Evolutionary conservation across 2,113 vertebrate genomes (phyloP).

Genomic region (Rana temporaria): DNA sequence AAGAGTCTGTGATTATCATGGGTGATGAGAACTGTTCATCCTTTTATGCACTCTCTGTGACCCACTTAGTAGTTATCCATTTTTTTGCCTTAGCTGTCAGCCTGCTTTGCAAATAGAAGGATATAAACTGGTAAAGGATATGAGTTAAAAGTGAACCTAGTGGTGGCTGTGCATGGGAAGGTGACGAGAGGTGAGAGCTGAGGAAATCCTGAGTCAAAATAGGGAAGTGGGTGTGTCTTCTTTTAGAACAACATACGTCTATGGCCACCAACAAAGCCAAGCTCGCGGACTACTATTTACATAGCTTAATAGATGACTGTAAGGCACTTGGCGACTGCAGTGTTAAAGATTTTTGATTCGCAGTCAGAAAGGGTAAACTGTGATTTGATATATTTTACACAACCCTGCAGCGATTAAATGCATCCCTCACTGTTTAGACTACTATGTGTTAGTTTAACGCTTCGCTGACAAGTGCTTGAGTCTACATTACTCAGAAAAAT

Average conservation of each 20-base stretch:
- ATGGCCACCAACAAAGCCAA: background rate
- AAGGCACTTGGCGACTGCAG: background rate
- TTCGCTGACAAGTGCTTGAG: background rate
- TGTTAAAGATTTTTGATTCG: background rate
- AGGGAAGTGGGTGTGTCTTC: constrained; percentile 26
- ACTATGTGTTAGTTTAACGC: background rate
- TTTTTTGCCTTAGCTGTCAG: no score
- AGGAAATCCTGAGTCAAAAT: constrained; percentile 42
- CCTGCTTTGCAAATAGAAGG: no score
- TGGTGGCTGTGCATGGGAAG: background rate
- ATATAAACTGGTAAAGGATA: background rate
- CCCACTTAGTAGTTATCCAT: no score
- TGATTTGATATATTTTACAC: constrained; percentile 33
- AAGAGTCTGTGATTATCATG: no score
- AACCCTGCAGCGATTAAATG: background rate
- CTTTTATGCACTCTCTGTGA: no score
- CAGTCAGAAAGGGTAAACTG: constrained; percentile 13
- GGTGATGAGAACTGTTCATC: no score
- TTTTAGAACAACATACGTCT: constrained; percentile 1
- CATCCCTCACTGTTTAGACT: constrained; percentile 21
- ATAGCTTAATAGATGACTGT: background rate
- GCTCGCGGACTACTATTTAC: background rate
- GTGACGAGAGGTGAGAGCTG: constrained; percentile 17
- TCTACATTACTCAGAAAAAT: background rate
- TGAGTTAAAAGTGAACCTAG: background rate